Evolutionary conservation across 2,113 vertebrate genomes (phyloP), one percentile per base, ranked within the genome.

Genomic region (Hymenochirus boettgeri): DNA sequence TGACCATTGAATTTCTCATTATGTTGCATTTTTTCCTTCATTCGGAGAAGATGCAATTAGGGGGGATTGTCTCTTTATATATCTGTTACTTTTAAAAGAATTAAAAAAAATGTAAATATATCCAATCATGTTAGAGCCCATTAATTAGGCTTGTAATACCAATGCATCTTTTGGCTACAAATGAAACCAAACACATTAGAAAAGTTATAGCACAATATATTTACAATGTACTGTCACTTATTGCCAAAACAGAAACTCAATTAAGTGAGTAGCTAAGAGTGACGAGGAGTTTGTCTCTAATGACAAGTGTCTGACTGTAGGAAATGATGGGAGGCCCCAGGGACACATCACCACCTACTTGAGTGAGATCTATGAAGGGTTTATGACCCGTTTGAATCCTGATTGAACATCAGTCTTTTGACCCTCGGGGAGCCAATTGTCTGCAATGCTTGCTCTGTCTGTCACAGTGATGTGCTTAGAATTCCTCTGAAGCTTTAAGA

Each of bases 351-450:
- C 74, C 79, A 84, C 81, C 83, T 80, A 84, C 85, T 85, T 80
- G 80, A 85, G 80, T 62, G 71, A 84, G 80, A 85, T 85, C 81
- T 80, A 78, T 75, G 82, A 82, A 88, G 81, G 76, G 76, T 85
- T 88, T 84, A 85, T 85, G 87, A 88, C 85, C 88, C 72, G 51
- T 83, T 86, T 85, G 85, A 86, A 84, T 86, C 86, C 82, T 86
- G 82, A 85, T 83, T 15, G 76, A 88, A 82, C 81, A 75, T 82
- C 71, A 65, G 81, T 85, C 79, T 80, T 82, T 78, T 84, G 82
- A 89, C 86, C 81, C 84, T 77, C 73, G 4, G 80, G 82, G 83
- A 88, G 78, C 79, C 78, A 87, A 82, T 83, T 87, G 85, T 85
- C 82, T 87, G 82, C 77, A 84, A 79, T 84, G 73, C 79, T 87